Evolutionary conservation across 2,113 vertebrate species (phyloP).

Genomic region (Centropristis striata): DNA sequence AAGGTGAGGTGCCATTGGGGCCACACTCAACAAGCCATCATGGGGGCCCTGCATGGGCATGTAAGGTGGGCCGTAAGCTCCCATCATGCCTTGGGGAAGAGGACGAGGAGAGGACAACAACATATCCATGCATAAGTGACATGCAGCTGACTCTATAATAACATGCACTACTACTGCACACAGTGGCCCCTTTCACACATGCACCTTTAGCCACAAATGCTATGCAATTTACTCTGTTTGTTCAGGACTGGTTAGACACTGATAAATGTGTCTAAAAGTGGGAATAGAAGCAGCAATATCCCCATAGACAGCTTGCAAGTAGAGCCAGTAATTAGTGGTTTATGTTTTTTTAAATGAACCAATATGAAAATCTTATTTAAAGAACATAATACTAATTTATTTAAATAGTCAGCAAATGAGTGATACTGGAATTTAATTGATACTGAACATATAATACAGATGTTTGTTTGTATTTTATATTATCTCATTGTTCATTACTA

Average conservation of each 20-base stretch:
- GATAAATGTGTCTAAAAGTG: neutral
- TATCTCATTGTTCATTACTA: too few relatives aligned
- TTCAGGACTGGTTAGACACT: neutral
- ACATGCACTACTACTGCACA: constrained; percentile 91
- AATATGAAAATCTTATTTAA: too few relatives aligned
- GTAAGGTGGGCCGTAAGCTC: constrained; percentile 97
- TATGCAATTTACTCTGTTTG: neutral
- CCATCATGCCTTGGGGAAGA: constrained; percentile 97
- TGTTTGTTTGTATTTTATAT: too few relatives aligned
- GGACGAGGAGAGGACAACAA: constrained; percentile 89
- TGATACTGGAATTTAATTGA: too few relatives aligned
- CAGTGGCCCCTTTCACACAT: constrained; percentile 70
- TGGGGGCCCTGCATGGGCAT: constrained; percentile 98
- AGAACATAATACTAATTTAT: too few relatives aligned
- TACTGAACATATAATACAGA: too few relatives aligned
- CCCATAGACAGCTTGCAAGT: neutral
- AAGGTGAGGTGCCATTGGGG: constrained; percentile 96
- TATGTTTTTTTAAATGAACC: too few relatives aligned
- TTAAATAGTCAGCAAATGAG: too few relatives aligned
- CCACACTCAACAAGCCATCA: constrained; percentile 99
- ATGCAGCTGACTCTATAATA: constrained; percentile 89
- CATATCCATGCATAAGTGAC: constrained; percentile 97
- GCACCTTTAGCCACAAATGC: neutral
- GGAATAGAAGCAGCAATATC: neutral
- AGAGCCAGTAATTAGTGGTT: too few relatives aligned